Conservation (phyloP, 2,113 vertebrate genomes). For the Nettapus auritus region DNA sequence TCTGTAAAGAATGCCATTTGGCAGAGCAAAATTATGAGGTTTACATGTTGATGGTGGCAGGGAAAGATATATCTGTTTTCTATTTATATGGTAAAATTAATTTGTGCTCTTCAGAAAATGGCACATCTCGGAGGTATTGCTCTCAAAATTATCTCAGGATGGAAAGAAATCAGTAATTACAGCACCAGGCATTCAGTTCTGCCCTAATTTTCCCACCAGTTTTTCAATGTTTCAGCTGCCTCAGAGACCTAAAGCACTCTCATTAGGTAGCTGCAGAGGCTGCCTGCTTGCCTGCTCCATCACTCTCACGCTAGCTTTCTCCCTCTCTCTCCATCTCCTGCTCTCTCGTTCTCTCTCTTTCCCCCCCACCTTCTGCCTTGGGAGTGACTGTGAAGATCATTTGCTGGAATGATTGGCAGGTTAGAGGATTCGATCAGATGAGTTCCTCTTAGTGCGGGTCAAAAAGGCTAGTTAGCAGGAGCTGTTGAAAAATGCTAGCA, state of each 20-base stretch:
- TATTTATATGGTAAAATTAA: slow-evolving; percentile 66
- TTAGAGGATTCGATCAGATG: slow-evolving; percentile 88
- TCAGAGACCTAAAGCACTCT: slow-evolving; percentile 80
- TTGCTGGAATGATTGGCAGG: slow-evolving; percentile 85
- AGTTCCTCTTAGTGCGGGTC: slow-evolving; percentile 84
- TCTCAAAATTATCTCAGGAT: slow-evolving; percentile 77
- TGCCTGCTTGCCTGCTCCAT: slow-evolving; percentile 74
- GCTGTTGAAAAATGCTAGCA: slow-evolving; percentile 85
- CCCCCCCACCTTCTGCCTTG: slow-evolving; percentile 71
- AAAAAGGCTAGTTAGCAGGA: slow-evolving; percentile 88
- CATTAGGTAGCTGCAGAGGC: slow-evolving; percentile 82
- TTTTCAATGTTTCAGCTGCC: slow-evolving; percentile 80
- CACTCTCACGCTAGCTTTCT: slow-evolving; percentile 61
- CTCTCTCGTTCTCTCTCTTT: slow-evolving; percentile 3
- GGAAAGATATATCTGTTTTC: slow-evolving; percentile 71
- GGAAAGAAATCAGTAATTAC: slow-evolving; percentile 79
- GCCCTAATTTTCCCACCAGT: slow-evolving; percentile 84
- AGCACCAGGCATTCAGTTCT: slow-evolving; percentile 76
- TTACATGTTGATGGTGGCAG: slow-evolving; percentile 75
- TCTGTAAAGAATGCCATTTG: slow-evolving; percentile 70
- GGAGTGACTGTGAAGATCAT: slow-evolving; percentile 87
- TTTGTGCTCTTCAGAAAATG: slow-evolving; percentile 74
- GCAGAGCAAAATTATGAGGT: slow-evolving; percentile 72
- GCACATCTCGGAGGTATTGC: slow-evolving; percentile 77
- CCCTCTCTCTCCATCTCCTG: neutral